phyloP scores from a whole-genome alignment of 2,888 invertebrate genomes.

The Platycheirus rosarum region DNA sequence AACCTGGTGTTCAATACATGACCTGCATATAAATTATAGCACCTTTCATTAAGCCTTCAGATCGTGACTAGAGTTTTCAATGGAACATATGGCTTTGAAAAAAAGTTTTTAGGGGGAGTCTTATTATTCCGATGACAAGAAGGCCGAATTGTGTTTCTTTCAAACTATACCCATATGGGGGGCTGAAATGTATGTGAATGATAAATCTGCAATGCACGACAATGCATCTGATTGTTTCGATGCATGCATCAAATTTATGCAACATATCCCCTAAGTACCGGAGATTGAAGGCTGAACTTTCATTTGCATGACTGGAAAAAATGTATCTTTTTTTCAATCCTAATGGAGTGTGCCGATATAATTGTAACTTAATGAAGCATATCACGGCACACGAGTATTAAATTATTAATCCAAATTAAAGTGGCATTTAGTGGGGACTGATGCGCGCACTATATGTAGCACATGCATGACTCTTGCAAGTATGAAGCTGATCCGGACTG shows the following conservation, averaged over 20 bases:
- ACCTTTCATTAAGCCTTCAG: slow-evolving; percentile 37
- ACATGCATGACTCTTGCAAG: not conserved
- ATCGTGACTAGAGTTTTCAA: slow-evolving; percentile 25
- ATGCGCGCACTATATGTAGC: not conserved
- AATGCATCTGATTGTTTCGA: slow-evolving; percentile 4
- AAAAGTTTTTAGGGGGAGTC: not conserved
- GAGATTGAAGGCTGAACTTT: not conserved
- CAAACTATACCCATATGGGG: not conserved
- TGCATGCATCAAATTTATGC: not conserved
- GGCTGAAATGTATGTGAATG: no score
- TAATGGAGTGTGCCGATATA: slow-evolving; percentile 16
- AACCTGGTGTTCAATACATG: slow-evolving; percentile 63
- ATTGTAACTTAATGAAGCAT: slow-evolving; percentile 58
- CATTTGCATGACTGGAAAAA: not conserved
- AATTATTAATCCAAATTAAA: slow-evolving; percentile 68
- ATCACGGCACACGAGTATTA: slow-evolving; percentile 32
- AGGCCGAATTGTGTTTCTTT: slow-evolving; percentile 16
- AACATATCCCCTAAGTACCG: not conserved
- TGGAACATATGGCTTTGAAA: slow-evolving; percentile 14
- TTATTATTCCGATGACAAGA: slow-evolving; percentile 1
- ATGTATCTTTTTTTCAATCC: not conserved
- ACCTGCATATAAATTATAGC: slow-evolving; percentile 63
- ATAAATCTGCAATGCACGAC: not conserved
- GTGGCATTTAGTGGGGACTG: slow-evolving; percentile 35
- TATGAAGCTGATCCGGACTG: slow-evolving; percentile 30